phyloP scores from a whole-genome alignment of 2,113 vertebrate genomes.

The Proteles cristata region DNA sequence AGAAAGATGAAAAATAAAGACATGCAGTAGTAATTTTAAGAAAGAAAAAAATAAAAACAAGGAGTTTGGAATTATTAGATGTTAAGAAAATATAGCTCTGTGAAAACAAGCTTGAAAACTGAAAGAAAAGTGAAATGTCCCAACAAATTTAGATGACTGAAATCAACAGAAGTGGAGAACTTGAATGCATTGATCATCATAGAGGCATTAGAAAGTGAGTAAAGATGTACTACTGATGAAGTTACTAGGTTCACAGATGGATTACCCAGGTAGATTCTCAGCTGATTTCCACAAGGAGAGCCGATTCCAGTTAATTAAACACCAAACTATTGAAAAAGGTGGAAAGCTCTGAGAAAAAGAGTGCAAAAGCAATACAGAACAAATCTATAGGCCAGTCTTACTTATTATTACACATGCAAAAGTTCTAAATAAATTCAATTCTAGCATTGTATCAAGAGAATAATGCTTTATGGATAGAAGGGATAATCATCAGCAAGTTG shows the following conservation, averaged over 20 bases:
- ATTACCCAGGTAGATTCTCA: not conserved
- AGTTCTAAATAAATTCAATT: constrained; percentile 1
- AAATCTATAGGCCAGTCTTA: not conserved
- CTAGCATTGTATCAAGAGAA: not conserved
- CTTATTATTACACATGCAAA: not conserved
- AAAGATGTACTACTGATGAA: not conserved
- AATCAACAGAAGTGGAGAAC: not conserved
- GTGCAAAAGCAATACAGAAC: not conserved
- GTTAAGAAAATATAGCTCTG: not conserved
- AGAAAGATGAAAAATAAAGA: constrained; percentile 18
- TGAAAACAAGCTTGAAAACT: not conserved
- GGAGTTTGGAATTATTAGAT: not conserved
- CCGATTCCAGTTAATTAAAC: not conserved
- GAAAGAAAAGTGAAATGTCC: not conserved
- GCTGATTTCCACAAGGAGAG: not conserved
- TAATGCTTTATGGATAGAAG: not conserved
- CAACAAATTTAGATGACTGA: not conserved
- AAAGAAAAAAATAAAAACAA: not conserved
- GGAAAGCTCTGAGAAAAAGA: not conserved
- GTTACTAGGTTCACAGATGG: not conserved
- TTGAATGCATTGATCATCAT: not conserved
- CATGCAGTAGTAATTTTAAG: not conserved
- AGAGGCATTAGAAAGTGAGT: not conserved
- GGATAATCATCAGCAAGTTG: not conserved
- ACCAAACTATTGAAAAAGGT: not conserved